Percentiles rank a stretch among this genome's conserved stretches.
Conservation (phyloP, 1,140 invertebrate species). For the Lordiphosa clarofinis region DNA sequence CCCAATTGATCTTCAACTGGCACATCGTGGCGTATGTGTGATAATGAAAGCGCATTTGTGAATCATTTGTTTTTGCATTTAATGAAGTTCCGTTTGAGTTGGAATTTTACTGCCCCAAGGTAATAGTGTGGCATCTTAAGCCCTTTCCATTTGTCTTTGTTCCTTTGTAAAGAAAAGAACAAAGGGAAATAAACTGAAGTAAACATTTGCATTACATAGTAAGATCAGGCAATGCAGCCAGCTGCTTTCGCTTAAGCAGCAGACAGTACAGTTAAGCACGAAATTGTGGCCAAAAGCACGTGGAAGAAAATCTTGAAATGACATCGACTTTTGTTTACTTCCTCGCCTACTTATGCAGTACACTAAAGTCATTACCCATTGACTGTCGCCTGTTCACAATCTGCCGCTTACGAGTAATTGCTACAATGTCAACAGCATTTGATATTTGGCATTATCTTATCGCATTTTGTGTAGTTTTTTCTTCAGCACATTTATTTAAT, state of each 20-base stretch:
- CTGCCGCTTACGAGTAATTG: background rate
- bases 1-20: background rate
- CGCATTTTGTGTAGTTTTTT: constrained; percentile 12
- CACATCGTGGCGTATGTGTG: constrained; percentile 24
- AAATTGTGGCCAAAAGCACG: constrained; percentile 6
- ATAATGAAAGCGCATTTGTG: constrained; percentile 19
- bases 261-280: too few relatives aligned
- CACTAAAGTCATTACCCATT: background rate
- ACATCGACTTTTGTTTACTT: constrained; percentile 17
- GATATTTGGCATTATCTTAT: constrained; percentile 46
- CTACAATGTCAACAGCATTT: constrained; percentile 12
- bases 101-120: too few relatives aligned
- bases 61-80: constrained; percentile 2
- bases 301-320: constrained; percentile 38
- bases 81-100: background rate
- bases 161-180: too few relatives aligned
- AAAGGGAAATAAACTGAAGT: too few relatives aligned
- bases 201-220: too few relatives aligned
- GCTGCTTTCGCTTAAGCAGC: too few relatives aligned
- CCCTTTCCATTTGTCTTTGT: too few relatives aligned
- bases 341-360: background rate
- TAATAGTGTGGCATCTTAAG: too few relatives aligned
- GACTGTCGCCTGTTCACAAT: constrained; percentile 4
- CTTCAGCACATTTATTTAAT: constrained; percentile 32
- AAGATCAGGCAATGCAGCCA: too few relatives aligned